Evolutionary conservation across 2,797 vertebrate genomes (phyloP).

Genomic region (Leptoclinus maculatus): DNA sequence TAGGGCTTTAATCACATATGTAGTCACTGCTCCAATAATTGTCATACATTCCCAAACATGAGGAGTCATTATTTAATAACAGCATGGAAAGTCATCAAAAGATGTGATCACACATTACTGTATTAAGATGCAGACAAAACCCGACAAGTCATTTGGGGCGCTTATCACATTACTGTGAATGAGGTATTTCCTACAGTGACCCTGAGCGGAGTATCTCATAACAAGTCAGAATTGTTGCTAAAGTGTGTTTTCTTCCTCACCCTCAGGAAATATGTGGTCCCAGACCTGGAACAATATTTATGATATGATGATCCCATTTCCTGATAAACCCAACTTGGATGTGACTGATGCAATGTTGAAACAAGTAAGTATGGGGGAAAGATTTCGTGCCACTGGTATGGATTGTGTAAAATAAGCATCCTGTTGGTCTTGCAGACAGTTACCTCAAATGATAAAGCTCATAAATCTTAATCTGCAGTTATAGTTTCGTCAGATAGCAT

Average conservation of each 20-base stretch:
- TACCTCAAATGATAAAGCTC: background rate
- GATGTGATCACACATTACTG: background rate
- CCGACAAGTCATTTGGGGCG: background rate
- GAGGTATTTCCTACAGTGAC: conserved; percentile 37
- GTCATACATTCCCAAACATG: background rate
- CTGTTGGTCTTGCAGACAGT: background rate
- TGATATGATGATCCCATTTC: conserved; percentile 92
- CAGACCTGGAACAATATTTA: conserved; percentile 98
- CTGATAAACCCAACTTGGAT: conserved; percentile 91
- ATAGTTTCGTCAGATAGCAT: background rate
- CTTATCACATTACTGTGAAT: conserved; percentile 30
- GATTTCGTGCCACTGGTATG: background rate
- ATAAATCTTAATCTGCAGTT: background rate
- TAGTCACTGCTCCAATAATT: background rate
- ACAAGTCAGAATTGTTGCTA: conserved; percentile 24
- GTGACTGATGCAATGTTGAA: conserved; percentile 89
- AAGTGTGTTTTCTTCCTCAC: conserved; percentile 54
- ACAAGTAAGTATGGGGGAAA: conserved; percentile 80
- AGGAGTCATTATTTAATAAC: background rate
- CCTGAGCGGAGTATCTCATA: background rate
- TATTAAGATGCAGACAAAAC: background rate
- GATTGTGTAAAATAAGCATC: background rate
- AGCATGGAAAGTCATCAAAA: background rate
- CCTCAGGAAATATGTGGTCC: conserved; percentile 97
- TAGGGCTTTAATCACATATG: background rate